phyloP scores from a whole-genome alignment of 2,888 invertebrate genomes.

The Rotaria magnacalcarata region DNA sequence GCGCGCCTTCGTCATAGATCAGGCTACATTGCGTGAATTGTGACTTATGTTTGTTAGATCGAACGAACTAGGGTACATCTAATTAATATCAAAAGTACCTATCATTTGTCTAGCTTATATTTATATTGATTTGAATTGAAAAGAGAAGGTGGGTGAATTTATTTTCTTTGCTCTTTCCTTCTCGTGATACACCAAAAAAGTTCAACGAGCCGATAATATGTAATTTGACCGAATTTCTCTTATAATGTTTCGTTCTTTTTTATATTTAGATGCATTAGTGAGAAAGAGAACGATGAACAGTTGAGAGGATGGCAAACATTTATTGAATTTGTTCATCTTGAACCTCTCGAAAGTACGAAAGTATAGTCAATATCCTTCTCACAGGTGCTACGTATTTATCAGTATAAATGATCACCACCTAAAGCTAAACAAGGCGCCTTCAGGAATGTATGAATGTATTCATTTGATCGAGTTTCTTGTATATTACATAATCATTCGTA shows the following conservation, averaged over 20 bases:
- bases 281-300: neutral
- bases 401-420: slow-evolving; percentile 12
- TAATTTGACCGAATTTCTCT: neutral
- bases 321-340: slow-evolving; percentile 16
- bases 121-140: neutral
- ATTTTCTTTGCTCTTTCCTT: neutral
- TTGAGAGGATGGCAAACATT: slow-evolving; percentile 22
- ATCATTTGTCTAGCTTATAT: neutral
- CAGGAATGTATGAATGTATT: slow-evolving; percentile 17
- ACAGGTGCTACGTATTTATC: neutral
- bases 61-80: neutral
- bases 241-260: neutral
- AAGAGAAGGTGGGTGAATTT: neutral
- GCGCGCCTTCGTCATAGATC: neutral
- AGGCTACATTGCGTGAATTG: neutral
- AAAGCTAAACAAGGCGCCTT: neutral
- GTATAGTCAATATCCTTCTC: neutral
- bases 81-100: neutral
- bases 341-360: neutral
- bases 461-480: neutral
- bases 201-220: slow-evolving; percentile 20
- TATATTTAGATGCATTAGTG: neutral
- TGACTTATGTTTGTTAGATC: neutral
- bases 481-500: neutral
- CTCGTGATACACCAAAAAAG: neutral